Evolutionary conservation across 2,888 invertebrate genomes (phyloP).

Genomic region (Prosopocoilus inquinatus): DNA sequence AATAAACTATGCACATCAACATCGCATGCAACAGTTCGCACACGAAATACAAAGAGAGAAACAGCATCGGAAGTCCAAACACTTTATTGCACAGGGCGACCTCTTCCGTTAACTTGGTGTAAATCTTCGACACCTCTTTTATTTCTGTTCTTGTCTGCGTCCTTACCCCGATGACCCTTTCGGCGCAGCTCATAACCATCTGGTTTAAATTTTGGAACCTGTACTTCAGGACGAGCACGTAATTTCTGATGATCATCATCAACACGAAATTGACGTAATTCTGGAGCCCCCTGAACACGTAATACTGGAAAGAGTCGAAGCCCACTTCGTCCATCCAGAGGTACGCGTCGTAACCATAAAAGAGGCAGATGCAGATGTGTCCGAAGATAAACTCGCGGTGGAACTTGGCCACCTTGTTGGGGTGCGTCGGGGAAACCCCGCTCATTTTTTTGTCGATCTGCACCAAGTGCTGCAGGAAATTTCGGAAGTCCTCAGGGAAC

Average conservation of each 20-base stretch:
- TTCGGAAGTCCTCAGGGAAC: too few relatives aligned
- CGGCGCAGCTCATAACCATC: not conserved
- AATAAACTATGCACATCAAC: conserved; percentile 3
- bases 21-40: conserved; percentile 4
- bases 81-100: conserved; percentile 4
- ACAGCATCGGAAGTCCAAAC: conserved; percentile 7
- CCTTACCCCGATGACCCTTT: not conserved
- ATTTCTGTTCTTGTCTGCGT: not conserved
- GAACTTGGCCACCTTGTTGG: not conserved
- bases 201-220: conserved; percentile 2
- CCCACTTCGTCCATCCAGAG: conserved; percentile 6
- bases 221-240: not conserved
- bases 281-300: not conserved
- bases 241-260: conserved; percentile 5
- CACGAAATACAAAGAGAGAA: conserved; percentile 1
- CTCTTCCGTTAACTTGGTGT: conserved; percentile 5
- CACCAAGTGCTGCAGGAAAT: too few relatives aligned
- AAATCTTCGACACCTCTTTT: conserved; percentile 1
- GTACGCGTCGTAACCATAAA: not conserved
- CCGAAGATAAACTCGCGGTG: not conserved
- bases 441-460: too few relatives aligned
- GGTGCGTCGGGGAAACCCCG: not conserved
- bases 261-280: conserved; percentile 3
- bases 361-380: not conserved
- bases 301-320: not conserved